phyloP scores from a whole-genome alignment of 2,888 invertebrate species.

The Furcula furcula region DNA sequence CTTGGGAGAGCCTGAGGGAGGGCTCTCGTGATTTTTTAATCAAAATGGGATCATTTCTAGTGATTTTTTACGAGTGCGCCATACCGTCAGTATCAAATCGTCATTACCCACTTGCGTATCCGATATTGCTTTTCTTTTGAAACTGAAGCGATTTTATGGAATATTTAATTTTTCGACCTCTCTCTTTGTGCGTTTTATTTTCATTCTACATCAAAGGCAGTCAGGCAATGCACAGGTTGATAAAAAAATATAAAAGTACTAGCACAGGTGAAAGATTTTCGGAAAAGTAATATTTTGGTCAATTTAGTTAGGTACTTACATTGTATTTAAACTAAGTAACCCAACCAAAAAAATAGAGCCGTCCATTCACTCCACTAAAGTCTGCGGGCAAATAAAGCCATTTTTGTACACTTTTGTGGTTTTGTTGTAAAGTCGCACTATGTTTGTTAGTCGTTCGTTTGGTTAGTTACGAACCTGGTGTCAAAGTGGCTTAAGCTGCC shows the following conservation, averaged over 20 bases:
- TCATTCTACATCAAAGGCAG: conserved; percentile 19
- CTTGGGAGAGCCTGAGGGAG: conserved; percentile 63
- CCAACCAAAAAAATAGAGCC: no score
- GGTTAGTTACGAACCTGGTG: no score
- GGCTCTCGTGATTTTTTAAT: conserved; percentile 78
- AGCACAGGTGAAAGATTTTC: conserved; percentile 9
- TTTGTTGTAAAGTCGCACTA: no score
- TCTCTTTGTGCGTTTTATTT: conserved; percentile 35
- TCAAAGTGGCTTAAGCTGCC: no score
- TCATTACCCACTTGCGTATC: conserved; percentile 79
- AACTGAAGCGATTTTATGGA: conserved; percentile 71
- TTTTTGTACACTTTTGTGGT: no score
- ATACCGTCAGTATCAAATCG: conserved; percentile 73
- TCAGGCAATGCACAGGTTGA: no score
- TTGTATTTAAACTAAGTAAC: no score
- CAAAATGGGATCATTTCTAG: conserved; percentile 80
- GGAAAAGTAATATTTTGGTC: not conserved
- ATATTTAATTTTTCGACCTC: conserved; percentile 64
- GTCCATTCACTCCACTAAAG: no score
- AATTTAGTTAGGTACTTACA: no score
- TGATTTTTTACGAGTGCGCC: conserved; percentile 79
- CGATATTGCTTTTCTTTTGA: conserved; percentile 77
- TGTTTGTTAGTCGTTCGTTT: no score
- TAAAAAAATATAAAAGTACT: no score
- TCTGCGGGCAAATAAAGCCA: no score